A percentile compares a stretch with the other conserved stretches of the same genome.
Evolutionary conservation across 2,113 vertebrate species (phyloP).

Genomic region (Petrocephalus zakoni): DNA sequence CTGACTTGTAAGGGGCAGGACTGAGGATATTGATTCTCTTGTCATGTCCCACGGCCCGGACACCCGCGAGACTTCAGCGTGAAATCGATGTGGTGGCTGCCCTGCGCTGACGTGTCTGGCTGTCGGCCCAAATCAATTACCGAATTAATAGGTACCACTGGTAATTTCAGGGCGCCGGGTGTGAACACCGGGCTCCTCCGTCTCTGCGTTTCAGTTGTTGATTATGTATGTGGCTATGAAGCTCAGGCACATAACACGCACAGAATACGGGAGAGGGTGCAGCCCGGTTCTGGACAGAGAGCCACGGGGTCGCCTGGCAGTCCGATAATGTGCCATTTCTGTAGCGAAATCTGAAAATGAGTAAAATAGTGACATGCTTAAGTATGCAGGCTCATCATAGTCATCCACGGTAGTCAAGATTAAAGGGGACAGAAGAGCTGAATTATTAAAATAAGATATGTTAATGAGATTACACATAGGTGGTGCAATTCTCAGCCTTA

Average conservation of each 20-base stretch:
- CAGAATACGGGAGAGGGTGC: background rate
- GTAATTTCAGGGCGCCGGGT: background rate
- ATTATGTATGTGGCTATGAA: background rate
- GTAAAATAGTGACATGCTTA: background rate
- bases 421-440: background rate
- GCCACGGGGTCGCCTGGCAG: background rate
- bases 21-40: conserved; percentile 3
- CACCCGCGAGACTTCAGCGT: background rate
- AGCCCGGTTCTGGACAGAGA: background rate
- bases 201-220: background rate
- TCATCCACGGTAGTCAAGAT: background rate
- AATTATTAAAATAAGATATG: background rate
- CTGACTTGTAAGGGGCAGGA: background rate
- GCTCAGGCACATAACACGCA: background rate
- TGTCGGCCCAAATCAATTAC: conserved; percentile 8
- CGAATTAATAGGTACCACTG: conserved; percentile 16
- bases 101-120: background rate
- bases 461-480: background rate
- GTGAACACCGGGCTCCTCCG: background rate
- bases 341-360: background rate
- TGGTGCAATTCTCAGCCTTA: background rate
- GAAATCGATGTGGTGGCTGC: conserved; percentile 20
- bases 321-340: background rate
- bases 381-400: background rate
- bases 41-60: background rate